Evolutionary conservation across 1,140 invertebrate species (phyloP).

Genomic region (Lepidurus apus): DNA sequence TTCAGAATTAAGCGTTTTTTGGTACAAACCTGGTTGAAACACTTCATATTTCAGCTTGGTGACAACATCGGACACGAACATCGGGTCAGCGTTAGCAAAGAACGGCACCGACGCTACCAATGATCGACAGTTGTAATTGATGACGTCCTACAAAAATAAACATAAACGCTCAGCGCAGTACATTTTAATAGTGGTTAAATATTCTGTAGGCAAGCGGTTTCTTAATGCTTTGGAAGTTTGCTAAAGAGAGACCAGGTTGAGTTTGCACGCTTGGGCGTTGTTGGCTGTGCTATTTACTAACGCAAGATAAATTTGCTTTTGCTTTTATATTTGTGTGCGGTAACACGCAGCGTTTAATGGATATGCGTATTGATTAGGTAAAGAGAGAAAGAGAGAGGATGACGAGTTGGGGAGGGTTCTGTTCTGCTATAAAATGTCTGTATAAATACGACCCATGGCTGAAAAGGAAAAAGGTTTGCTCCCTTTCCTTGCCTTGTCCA

Average conservation of each 20-base stretch:
- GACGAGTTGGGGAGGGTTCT: background rate
- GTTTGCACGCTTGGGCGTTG: background rate
- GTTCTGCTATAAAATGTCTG: background rate
- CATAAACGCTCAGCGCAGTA: background rate
- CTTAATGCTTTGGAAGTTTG: background rate
- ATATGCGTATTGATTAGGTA: background rate
- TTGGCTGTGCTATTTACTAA: background rate
- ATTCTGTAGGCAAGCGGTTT: background rate
- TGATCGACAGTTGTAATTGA: constrained; percentile 98
- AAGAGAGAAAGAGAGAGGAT: background rate
- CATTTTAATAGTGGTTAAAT: background rate
- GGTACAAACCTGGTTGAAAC: constrained; percentile 85
- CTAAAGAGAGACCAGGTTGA: background rate
- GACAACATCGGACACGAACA: constrained; percentile 96
- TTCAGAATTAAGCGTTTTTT: background rate
- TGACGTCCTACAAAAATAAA: constrained; percentile 68
- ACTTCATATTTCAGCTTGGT: constrained; percentile 98
- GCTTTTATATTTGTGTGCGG: background rate
- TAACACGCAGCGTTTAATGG: background rate
- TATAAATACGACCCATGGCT: background rate
- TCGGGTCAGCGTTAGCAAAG: constrained; percentile 95
- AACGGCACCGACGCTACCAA: constrained; percentile 96
- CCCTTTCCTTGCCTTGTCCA: background rate
- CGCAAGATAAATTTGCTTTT: constrained; percentile 12
- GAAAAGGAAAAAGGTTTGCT: background rate